Percentiles rank a stretch among this genome's conserved stretches.
phyloP scores from a whole-genome alignment of 2,888 invertebrate genomes.

The Euclidia mi region DNA sequence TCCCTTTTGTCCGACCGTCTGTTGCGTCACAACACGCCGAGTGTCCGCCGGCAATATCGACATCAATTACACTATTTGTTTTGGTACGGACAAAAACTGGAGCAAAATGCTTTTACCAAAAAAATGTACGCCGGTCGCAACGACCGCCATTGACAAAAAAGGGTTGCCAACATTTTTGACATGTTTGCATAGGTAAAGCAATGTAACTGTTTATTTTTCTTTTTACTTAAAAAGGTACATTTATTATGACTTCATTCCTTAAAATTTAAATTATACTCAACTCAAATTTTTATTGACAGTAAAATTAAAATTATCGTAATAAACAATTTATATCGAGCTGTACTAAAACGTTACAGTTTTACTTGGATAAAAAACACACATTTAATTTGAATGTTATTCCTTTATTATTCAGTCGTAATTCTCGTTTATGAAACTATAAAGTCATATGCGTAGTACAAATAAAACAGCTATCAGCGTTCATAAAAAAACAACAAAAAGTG shows the following conservation, averaged over 20 bases:
- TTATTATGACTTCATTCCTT: constrained; percentile 25
- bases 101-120: constrained; percentile 66
- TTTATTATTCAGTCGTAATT: constrained; percentile 54
- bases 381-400: constrained; percentile 50
- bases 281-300: constrained; percentile 36
- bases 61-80: constrained; percentile 70
- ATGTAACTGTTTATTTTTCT: constrained; percentile 44
- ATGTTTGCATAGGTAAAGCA: constrained; percentile 63
- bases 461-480: constrained; percentile 66
- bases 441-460: constrained; percentile 60
- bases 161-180: constrained; percentile 58
- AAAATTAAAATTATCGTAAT: constrained; percentile 46
- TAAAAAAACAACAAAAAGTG: constrained; percentile 41
- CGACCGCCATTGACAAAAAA: constrained; percentile 60
- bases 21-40: constrained; percentile 64
- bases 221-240: constrained; percentile 20
- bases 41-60: constrained; percentile 54
- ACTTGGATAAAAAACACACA: constrained; percentile 35
- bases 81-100: constrained; percentile 74
- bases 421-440: constrained; percentile 57
- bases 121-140: constrained; percentile 54
- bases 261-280: constrained; percentile 25
- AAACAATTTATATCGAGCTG: constrained; percentile 40
- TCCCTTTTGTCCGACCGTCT: constrained; percentile 63
- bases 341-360: constrained; percentile 35